Evolutionary conservation across 2,888 invertebrate species (phyloP).

Genomic region (Crossocerus cetratus): DNA sequence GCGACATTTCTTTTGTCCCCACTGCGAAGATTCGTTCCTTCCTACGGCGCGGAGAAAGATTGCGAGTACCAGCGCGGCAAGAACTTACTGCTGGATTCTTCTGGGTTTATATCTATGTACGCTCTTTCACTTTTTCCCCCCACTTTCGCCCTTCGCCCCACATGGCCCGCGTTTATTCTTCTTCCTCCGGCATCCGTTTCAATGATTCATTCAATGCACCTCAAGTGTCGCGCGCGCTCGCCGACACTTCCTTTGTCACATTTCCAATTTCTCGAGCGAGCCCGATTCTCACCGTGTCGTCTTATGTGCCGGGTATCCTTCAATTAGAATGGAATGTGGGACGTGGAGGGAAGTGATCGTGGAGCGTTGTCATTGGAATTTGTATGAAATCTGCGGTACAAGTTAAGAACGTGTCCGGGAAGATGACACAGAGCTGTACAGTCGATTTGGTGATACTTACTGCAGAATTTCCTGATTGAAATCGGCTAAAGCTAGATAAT

Average conservation of each 20-base stretch:
- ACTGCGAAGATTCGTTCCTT: background rate
- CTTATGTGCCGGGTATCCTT: background rate
- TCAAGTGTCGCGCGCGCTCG: no score
- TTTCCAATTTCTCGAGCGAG: background rate
- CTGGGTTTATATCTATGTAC: background rate
- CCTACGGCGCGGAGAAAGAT: background rate
- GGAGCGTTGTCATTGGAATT: background rate
- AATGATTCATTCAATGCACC: background rate
- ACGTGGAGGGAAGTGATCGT: background rate
- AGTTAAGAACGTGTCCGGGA: no score
- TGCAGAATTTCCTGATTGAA: no score
- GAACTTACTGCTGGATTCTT: background rate
- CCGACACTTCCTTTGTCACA: background rate
- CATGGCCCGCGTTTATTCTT: background rate
- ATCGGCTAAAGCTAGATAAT: no score
- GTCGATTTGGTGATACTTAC: no score
- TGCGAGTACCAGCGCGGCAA: no score
- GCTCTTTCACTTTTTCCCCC: background rate
- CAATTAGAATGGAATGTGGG: background rate
- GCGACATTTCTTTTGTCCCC: conserved; percentile 17
- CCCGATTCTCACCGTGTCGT: background rate
- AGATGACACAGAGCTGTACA: no score
- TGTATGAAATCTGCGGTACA: no score
- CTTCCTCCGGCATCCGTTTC: background rate
- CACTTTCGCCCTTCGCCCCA: background rate